These are phyloP conservation scores for Abrostola triplasia DNA, from an alignment of 2,888 invertebrate genomes.

Conservation along the genomic window DNA sequence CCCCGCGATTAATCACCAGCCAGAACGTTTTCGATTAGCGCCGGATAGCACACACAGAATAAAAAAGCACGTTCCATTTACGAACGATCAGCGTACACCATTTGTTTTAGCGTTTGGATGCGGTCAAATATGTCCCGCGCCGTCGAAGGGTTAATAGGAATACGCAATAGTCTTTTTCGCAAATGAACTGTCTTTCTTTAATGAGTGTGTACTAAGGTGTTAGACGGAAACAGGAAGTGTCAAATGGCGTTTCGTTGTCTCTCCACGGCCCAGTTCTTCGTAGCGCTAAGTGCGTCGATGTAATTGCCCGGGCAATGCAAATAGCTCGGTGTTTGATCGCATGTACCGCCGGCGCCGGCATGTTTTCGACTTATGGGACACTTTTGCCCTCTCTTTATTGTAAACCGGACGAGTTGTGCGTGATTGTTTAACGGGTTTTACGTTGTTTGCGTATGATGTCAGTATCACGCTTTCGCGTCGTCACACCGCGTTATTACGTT, in stretches of 20 bases:
- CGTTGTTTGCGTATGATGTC: slow-evolving; percentile 60
- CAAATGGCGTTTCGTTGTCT: slow-evolving; percentile 87
- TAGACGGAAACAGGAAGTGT: slow-evolving; percentile 86
- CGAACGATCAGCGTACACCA: slow-evolving; percentile 63
- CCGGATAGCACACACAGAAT: slow-evolving; percentile 66
- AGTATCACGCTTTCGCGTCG: slow-evolving; percentile 55
- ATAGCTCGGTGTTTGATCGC: slow-evolving; percentile 75
- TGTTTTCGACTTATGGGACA: slow-evolving; percentile 60
- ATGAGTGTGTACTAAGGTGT: slow-evolving; percentile 56
- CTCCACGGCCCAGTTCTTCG: slow-evolving; percentile 83
- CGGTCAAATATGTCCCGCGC: slow-evolving; percentile 44
- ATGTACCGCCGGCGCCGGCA: slow-evolving; percentile 59
- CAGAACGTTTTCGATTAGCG: slow-evolving; percentile 85
- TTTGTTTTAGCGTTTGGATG: slow-evolving; percentile 61
- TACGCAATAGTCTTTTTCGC: slow-evolving; percentile 64
- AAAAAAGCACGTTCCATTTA: slow-evolving; percentile 77
- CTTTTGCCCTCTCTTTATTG: slow-evolving; percentile 60
- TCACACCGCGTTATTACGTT: slow-evolving; percentile 30
- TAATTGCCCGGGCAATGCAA: slow-evolving; percentile 86
- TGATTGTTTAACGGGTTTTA: slow-evolving; percentile 72
- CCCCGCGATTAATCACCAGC: slow-evolving; percentile 83
- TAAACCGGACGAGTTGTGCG: slow-evolving; percentile 62
- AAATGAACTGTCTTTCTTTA: slow-evolving; percentile 54
- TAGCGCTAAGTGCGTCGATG: slow-evolving; percentile 84
- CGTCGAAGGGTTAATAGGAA: slow-evolving; percentile 33